phyloP scores from a whole-genome alignment of 2,113 vertebrate species.

The Onychostruthus taczanowskii region DNA sequence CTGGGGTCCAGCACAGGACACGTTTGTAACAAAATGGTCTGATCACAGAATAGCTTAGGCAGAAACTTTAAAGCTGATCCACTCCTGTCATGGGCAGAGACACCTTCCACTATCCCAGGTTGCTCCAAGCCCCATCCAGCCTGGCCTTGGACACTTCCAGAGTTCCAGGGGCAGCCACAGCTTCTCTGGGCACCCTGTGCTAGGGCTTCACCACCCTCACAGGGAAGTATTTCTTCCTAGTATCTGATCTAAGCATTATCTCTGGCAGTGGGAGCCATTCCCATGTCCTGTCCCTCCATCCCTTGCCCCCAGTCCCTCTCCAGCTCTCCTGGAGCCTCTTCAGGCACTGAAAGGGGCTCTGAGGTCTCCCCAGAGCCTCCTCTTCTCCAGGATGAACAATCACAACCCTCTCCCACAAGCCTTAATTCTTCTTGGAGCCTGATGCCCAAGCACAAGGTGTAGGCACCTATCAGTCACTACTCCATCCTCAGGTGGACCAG shows the following conservation, averaged over 20 bases:
- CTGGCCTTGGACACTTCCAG: not conserved
- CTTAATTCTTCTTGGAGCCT: not conserved
- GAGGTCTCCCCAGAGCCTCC: not conserved
- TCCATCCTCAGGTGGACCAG: not conserved
- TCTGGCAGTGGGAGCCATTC: not conserved
- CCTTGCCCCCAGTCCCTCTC: not conserved
- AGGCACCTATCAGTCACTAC: not conserved
- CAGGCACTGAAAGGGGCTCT: not conserved
- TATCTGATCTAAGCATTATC: not conserved
- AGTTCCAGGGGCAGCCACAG: not conserved
- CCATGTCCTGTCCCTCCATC: not conserved
- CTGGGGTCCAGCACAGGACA: rapidly evolving
- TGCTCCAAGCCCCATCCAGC: rapidly evolving
- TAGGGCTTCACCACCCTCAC: rapidly evolving
- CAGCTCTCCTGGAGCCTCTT: not conserved
- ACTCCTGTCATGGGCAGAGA: not conserved
- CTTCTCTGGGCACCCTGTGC: not conserved
- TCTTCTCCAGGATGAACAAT: not conserved
- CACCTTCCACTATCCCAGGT: rapidly evolving
- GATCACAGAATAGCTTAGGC: not conserved
- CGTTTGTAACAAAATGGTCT: not conserved
- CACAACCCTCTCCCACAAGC: not conserved
- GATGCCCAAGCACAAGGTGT: not conserved
- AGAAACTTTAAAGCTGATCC: not conserved
- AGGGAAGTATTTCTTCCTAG: not conserved